Evolutionary conservation across 2,113 vertebrate species (phyloP).

Genomic region (Emydura subglobosa): DNA sequence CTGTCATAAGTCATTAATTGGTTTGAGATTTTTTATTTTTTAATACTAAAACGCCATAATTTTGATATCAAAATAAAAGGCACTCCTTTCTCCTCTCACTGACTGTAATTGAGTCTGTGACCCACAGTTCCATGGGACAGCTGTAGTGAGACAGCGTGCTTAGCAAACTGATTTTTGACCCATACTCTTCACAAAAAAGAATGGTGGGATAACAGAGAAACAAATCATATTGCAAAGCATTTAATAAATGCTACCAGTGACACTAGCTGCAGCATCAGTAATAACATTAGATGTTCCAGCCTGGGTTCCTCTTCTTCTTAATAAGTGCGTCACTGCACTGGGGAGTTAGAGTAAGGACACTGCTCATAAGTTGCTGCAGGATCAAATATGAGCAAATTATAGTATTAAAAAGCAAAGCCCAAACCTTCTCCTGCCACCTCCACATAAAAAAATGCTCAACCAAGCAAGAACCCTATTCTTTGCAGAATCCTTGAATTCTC

Average conservation of each 20-base stretch:
- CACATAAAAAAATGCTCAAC: neutral
- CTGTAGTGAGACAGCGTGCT: neutral
- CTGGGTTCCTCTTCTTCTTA: neutral
- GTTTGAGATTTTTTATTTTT: neutral
- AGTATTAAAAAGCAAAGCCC: neutral
- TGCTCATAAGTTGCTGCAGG: neutral
- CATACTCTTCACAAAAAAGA: neutral
- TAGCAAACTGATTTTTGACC: conserved; percentile 3
- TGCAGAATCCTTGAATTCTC: neutral
- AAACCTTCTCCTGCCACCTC: neutral
- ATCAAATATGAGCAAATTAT: neutral
- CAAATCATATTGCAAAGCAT: neutral
- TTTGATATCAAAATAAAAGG: neutral
- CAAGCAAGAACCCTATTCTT: neutral
- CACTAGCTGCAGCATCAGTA: neutral
- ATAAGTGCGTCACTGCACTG: neutral
- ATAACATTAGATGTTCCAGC: neutral
- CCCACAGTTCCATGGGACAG: neutral
- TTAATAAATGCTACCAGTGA: neutral
- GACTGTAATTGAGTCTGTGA: neutral
- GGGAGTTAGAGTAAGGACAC: neutral
- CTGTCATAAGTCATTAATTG: neutral
- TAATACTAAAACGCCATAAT: neutral
- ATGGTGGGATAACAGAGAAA: neutral
- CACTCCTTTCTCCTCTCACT: neutral